Evolutionary conservation across 1,140 invertebrate genomes (phyloP), one percentile per base, ranked within the genome.

Genomic region (Planococcus citri): DNA sequence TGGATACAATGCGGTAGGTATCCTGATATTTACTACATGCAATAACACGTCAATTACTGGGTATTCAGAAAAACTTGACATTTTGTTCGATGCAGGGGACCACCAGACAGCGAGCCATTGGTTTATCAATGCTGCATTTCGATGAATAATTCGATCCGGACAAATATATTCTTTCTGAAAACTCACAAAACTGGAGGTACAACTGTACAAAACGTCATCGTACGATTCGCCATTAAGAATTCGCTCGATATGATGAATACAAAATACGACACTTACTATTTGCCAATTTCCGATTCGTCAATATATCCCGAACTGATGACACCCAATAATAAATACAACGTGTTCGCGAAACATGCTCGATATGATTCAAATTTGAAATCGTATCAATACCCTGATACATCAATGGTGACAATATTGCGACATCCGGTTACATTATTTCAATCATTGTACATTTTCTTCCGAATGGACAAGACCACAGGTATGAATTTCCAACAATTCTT

Each of bases 161-260:
- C 64, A 17, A 68, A 74, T 38, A 72, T 76, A 20, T 73, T 74
- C n/a, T n/a, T n/a, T n/a, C n/a, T n/a, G n/a, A n/a, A n/a, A n/a
- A n/a, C n/a, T n/a, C n/a, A n/a, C n/a, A 83, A 83, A 76, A 80
- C 79, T 70, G 82, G 77, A 6, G 81, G 80, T 69, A 78, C 77
- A 14, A 80, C 81, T 0, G 72, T 82, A 4, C 80, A 82, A 71
- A 82, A 81, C 72, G 79, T 83, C 68, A 74, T 83, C 8, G 73
- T 82, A 72, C 73, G 80, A 25, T 80, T 76, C 74, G 81, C 77
- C 14, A 73, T 75, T 21, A 69, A 72, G n/a, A 73, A 77, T 33
- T 73, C 78, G n/a, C 71, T 81, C 17, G 74, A 76, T 33, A 77
- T 82, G 71, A 77, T 79, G 12, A 71, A 82, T 6, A 80, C 80